Evolutionary conservation across 1,140 invertebrate genomes (phyloP).

Genomic region (Drosophila sproati): DNA sequence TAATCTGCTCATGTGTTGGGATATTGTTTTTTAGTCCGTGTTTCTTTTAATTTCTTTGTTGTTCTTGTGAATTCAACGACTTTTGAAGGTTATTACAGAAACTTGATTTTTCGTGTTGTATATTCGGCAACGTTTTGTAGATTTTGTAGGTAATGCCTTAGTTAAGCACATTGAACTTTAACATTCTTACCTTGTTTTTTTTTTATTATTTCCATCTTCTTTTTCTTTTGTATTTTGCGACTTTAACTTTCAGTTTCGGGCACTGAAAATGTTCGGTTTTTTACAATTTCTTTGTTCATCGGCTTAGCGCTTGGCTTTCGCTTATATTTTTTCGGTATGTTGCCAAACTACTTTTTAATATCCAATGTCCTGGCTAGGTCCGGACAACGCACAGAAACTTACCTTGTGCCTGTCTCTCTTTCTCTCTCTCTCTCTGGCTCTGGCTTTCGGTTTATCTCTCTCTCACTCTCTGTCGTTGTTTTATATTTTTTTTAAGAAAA

Average conservation of each 20-base stretch:
- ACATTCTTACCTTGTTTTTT: not conserved
- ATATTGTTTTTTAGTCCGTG: too few species aligned
- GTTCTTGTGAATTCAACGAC: too few species aligned
- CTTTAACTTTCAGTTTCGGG: slow-evolving; percentile 65
- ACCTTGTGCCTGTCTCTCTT: not conserved
- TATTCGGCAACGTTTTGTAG: not conserved
- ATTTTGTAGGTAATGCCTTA: not conserved
- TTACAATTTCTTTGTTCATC: slow-evolving; percentile 30
- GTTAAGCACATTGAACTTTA: not conserved
- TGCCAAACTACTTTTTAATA: slow-evolving; percentile 66
- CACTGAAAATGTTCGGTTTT: slow-evolving; percentile 38
- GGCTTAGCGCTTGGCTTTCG: slow-evolving; percentile 17
- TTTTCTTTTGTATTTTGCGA: not conserved
- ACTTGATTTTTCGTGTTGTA: too few species aligned
- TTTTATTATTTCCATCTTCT: not conserved
- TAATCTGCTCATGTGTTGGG: too few species aligned
- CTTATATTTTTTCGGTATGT: slow-evolving; percentile 10
- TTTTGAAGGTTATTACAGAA: too few species aligned
- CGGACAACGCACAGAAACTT: slow-evolving; percentile 2
- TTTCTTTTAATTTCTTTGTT: too few species aligned
- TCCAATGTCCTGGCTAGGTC: slow-evolving; percentile 31
- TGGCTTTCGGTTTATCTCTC: slow-evolving; percentile 2
- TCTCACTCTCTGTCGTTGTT: slow-evolving; percentile 21
- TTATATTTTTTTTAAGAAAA: slow-evolving; percentile 18
- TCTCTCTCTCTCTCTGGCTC: slow-evolving; percentile 12